Evolutionary conservation across 2,113 vertebrate genomes (phyloP).

Genomic region (Micromys minutus): DNA sequence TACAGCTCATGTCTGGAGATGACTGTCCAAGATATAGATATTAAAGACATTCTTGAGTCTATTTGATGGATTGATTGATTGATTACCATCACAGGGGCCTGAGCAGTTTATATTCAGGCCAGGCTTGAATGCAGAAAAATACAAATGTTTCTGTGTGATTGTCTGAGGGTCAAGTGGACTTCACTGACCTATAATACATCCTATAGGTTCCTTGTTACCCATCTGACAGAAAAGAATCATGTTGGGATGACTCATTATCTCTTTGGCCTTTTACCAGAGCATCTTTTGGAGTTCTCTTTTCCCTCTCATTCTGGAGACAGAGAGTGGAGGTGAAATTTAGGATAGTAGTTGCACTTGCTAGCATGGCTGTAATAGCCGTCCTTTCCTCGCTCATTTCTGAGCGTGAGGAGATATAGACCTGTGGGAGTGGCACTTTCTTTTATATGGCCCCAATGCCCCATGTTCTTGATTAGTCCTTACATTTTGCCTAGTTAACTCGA

Average conservation of each 20-base stretch:
- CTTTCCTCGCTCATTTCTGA: not conserved
- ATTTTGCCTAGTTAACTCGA: not conserved
- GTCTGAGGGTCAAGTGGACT: not conserved
- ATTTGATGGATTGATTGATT: not conserved
- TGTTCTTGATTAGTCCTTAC: not conserved
- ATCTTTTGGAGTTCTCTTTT: not conserved
- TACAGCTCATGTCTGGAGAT: not conserved
- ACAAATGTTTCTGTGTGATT: not conserved
- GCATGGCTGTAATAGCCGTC: not conserved
- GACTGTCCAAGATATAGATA: not conserved
- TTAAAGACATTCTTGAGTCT: not conserved
- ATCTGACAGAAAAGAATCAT: not conserved
- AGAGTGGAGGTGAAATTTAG: not conserved
- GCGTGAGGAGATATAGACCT: not conserved
- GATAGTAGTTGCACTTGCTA: not conserved
- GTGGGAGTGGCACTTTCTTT: not conserved
- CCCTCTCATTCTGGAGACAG: not conserved
- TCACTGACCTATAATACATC: not conserved
- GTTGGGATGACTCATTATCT: not conserved
- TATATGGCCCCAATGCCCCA: not conserved
- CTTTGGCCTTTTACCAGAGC: not conserved
- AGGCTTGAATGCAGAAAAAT: not conserved
- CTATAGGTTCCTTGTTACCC: not conserved
- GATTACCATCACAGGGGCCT: not conserved
- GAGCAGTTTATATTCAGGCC: not conserved